Evolutionary conservation across 2,113 vertebrate genomes (phyloP).

Genomic region (Neolamprologus ventralis): DNA sequence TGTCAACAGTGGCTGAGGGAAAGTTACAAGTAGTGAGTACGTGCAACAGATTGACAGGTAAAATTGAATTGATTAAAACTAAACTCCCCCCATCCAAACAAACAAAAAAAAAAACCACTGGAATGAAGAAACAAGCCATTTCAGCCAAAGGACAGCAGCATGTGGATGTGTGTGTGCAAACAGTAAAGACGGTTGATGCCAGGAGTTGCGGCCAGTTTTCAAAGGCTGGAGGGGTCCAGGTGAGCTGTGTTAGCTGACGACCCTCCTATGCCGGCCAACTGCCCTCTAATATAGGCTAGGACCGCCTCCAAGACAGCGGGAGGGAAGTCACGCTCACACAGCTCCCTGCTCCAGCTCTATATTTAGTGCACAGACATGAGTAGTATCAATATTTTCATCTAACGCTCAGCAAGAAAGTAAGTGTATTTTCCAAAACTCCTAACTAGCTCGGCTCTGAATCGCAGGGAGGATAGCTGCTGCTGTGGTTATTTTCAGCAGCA

Average conservation of each 20-base stretch:
- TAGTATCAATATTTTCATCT: background rate
- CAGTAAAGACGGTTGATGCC: background rate
- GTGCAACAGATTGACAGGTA: background rate
- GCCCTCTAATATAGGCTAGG: background rate
- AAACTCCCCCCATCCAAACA: background rate
- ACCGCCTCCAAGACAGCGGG: background rate
- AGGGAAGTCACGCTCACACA: background rate
- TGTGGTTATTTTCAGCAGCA: background rate
- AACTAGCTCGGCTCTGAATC: background rate
- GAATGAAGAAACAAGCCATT: background rate
- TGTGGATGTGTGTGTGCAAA: background rate
- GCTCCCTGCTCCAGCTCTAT: background rate
- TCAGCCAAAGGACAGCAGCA: background rate
- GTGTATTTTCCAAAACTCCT: background rate
- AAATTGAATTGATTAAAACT: background rate
- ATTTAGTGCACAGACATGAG: background rate
- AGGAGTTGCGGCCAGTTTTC: background rate
- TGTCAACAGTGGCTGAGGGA: background rate
- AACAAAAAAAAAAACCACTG: background rate
- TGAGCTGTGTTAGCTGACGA: background rate
- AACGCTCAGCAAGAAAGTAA: background rate
- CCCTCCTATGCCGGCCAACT: background rate
- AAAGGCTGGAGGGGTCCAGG: background rate
- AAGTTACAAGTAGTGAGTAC: background rate
- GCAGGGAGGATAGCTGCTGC: background rate